A percentile compares a stretch with the other conserved stretches of the same genome.
Conservation (phyloP, 1,140 invertebrate species). For the Aphis gossypii region DNA sequence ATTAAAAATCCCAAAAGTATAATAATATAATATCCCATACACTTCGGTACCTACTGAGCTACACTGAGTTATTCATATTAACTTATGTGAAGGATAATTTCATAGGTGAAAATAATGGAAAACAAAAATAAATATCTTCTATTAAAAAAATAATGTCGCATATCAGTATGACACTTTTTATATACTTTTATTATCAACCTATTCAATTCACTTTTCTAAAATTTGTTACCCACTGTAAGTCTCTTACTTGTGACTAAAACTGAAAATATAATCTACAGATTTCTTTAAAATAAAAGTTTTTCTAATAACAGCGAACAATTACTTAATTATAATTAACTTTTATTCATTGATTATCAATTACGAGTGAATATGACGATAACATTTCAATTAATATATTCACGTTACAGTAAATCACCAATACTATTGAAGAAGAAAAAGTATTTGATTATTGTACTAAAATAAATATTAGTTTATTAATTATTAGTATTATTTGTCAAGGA, state of each 20-base stretch:
- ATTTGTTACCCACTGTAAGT: too few species aligned
- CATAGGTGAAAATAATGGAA: neutral
- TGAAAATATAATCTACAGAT: too few species aligned
- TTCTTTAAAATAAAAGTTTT: too few species aligned
- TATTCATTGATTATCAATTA: too few species aligned
- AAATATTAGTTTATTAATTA: neutral
- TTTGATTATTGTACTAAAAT: neutral
- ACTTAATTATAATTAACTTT: neutral
- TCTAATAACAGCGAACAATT: too few species aligned
- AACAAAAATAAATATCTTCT: neutral
- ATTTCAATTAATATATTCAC: neutral
- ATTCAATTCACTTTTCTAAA: too few species aligned
- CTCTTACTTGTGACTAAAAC: too few species aligned
- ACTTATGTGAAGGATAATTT: neutral
- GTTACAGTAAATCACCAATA: neutral
- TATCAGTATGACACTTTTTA: neutral
- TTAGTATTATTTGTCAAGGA: too few species aligned
- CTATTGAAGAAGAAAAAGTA: neutral
- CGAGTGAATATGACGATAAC: neutral
- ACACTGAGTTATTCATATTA: too few species aligned
- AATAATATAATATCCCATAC: neutral
- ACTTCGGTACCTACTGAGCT: too few species aligned
- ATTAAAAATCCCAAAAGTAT: neutral
- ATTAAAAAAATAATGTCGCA: neutral
- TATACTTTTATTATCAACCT: too few species aligned